Evolutionary conservation across 2,113 vertebrate species (phyloP).

Genomic region (Lampris incognitus): DNA sequence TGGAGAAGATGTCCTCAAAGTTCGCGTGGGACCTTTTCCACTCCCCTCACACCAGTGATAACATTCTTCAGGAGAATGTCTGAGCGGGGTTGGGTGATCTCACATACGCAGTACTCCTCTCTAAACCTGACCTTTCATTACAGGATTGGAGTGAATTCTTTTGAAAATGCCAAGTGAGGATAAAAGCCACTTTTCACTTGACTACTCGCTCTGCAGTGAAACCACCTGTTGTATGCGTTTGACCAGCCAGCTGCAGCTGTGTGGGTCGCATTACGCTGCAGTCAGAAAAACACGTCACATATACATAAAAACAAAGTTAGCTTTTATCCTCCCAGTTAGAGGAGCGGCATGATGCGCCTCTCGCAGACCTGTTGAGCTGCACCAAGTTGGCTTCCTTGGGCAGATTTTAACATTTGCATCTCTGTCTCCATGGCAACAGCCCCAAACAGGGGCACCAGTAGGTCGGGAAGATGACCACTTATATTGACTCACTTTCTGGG

Average conservation of each 20-base stretch:
- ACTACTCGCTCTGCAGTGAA: no score
- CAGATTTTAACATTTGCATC: not conserved
- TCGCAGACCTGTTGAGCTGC: not conserved
- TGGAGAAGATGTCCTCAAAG: not conserved
- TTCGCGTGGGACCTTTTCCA: constrained; percentile 10
- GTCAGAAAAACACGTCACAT: not conserved
- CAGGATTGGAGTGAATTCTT: not conserved
- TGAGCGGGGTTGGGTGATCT: constrained; percentile 39
- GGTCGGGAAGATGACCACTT: constrained; percentile 17
- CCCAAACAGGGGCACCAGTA: not conserved
- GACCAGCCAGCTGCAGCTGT: no score
- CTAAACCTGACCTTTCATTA: not conserved
- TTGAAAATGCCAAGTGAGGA: not conserved
- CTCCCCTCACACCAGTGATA: not conserved
- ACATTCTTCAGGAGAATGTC: constrained; percentile 25
- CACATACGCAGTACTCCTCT: constrained; percentile 53
- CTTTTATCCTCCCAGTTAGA: not conserved
- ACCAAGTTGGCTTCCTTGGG: not conserved
- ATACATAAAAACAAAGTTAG: not conserved
- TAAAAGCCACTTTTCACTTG: no score
- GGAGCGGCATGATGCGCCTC: not conserved
- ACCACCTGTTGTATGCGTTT: no score
- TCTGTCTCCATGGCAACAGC: constrained; percentile 21
- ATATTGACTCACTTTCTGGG: not conserved
- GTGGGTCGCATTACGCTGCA: no score